phyloP scores from a whole-genome alignment of 2,797 vertebrate genomes.

The Poecilia velifera region DNA sequence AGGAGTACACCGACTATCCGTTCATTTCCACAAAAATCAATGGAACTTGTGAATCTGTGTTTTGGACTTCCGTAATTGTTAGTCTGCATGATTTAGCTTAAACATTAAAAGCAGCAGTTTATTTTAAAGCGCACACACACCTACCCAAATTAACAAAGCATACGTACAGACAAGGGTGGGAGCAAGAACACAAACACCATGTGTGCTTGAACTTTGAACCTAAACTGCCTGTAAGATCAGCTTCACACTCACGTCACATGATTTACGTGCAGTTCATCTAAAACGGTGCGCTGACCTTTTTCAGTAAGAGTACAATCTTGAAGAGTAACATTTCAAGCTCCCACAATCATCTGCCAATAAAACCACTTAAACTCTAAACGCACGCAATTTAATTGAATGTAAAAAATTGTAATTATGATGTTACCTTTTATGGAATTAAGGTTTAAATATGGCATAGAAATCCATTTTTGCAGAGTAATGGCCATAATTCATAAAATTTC shows the following conservation, averaged over 20 bases:
- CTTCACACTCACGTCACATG: not conserved
- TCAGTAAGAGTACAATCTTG: not conserved
- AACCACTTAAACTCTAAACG: not conserved
- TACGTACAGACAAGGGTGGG: slow-evolving; percentile 41
- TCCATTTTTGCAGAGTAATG: slow-evolving; percentile 32
- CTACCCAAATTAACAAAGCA: slow-evolving; percentile 49
- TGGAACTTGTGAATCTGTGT: slow-evolving; percentile 55
- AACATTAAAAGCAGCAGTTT: slow-evolving; percentile 14
- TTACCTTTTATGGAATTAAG: not conserved
- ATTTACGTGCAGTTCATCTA: slow-evolving; percentile 17
- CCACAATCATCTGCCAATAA: not conserved
- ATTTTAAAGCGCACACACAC: slow-evolving; percentile 68
- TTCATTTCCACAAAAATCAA: slow-evolving; percentile 42
- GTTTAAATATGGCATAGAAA: not conserved
- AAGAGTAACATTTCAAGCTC: not conserved
- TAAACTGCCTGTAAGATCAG: slow-evolving; percentile 12
- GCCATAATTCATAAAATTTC: slow-evolving; percentile 34
- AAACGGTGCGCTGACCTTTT: not conserved
- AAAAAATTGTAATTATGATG: not conserved
- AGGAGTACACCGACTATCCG: not conserved
- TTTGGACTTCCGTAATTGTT: slow-evolving; percentile 51
- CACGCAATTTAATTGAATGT: not conserved
- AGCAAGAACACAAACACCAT: slow-evolving; percentile 4
- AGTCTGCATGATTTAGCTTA: slow-evolving; percentile 24
- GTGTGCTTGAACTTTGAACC: slow-evolving; percentile 39